Evolutionary conservation across 37 sponge, comb jelly and placozoan genomes (phyloP), one percentile per base, ranked within the genome.

Genomic region (Diacarnus erythraeanus): DNA sequence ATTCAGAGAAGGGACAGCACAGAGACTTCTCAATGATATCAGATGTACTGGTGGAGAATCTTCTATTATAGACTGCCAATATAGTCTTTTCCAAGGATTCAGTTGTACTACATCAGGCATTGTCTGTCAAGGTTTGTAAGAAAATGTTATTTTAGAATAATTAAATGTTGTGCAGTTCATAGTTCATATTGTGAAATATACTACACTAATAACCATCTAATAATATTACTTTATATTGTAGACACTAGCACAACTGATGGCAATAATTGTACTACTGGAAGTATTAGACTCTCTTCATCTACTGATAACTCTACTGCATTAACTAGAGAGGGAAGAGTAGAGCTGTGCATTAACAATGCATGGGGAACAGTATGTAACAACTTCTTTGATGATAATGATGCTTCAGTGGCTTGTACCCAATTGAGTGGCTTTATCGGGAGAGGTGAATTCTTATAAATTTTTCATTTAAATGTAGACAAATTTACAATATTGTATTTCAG

Each of bases 21-120:
- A 78, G 22, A 15, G 69, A 42, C n/a, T 84, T 57, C 18, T 76
- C 9, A 43, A 69, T 23, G 31, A 8, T 65, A 69, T 77, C 10
- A 65, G 64, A 43, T 84, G 84, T 39, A 33, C 57, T 60, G 84
- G 84, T 37, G 67, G 23, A 60, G 84, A 84, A 67, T 15, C 31
- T 15, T 60, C 21, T 21, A 60, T 84, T 1, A 30, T 77, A 9
- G 71, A 76, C 42, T 84, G 84, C 57, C 10, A 8, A 23, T 35
- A 21, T 35, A 12, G 47, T 10, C 37, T 5, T 2, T 47, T 51
- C 43, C 12, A 41, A 10, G 66, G 65, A 6, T 29, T 43, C 1
- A 38, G 51, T 10, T 54, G 64, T 21, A 9, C 51, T 20, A 73
- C 73, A 22, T 37, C 73, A 27, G 82, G 64, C 61, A 74, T 73